Evolutionary conservation across 2,888 invertebrate species (phyloP), one percentile per base, ranked within the genome.

Genomic region (Lydus trimaculatus): DNA sequence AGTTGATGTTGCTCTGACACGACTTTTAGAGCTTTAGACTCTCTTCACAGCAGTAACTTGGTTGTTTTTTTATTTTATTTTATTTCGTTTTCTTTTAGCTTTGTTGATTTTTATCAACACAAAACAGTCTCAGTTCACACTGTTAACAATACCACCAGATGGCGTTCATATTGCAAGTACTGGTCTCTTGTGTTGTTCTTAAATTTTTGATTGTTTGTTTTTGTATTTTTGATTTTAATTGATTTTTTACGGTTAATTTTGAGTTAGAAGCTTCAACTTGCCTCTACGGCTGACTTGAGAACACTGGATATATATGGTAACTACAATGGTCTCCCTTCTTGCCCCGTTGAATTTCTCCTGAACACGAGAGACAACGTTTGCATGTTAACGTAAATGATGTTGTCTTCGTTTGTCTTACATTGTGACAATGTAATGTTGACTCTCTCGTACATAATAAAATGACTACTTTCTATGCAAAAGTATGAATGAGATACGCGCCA

Each of bases 401-500:
- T 77, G 80, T 84, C 84, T 82, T 80, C 78, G 77, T 84, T 79
- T 76, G 74, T 73, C 80, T 74, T 76, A 75, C 62, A 67, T 72
- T 76, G 67, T 59, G 70, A 33, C 65, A 71, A 69, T 75, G 79
- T 81, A 78, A 73, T 73, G 76, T 78, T 75, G 75, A 75, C 83
- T 82, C 81, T 80, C 80, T 84, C 83, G 81, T 79, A 84, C 85
- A 85, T 85, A 43, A 84, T 85, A 81, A 87, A 87, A 86, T 87
- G 86, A 87, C 86, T 86, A 86, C 87, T 87, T 87, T 87, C 87
- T 86, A 88, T 88, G 87, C 87, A 87, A 87, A 88, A 87, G 87
- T 87, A 88, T 87, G 88, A 88, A 88, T 88, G 88, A 88, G 87
- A 87, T 87, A 85, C 85, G 82, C 83, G 82, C 80, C 79, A 79